phyloP scores from a whole-genome alignment of 2,797 vertebrate species.

The Falco biarmicus region DNA sequence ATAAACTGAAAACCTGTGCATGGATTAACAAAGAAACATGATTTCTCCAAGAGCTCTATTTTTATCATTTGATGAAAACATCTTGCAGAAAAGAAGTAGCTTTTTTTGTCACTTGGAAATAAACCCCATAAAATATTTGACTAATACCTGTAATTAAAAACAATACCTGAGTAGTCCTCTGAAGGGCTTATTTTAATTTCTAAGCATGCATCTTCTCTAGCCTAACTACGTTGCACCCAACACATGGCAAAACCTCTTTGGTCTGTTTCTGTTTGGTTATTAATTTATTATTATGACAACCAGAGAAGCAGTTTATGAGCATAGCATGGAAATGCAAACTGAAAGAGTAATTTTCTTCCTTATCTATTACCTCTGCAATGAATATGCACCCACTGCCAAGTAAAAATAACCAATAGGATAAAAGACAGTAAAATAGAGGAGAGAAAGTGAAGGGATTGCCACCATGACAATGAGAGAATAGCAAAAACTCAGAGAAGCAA shows the following conservation, averaged over 20 bases:
- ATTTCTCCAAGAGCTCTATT: neutral
- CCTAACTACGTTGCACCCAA: fast-evolving
- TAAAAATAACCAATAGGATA: neutral
- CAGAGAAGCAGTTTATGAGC: neutral
- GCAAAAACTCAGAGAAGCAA: neutral
- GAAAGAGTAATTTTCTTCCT: neutral
- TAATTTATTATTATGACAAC: neutral
- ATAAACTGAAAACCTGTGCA: neutral
- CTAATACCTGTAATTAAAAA: neutral
- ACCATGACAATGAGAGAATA: neutral
- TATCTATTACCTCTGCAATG: neutral
- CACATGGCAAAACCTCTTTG: neutral
- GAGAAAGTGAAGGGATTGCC: neutral
- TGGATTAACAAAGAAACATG: neutral
- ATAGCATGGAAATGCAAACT: neutral
- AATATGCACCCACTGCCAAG: neutral
- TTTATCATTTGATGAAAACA: neutral
- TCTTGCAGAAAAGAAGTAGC: neutral
- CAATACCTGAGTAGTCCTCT: neutral
- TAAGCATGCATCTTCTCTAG: neutral
- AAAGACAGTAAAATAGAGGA: neutral
- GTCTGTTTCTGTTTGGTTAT: neutral
- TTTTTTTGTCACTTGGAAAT: neutral
- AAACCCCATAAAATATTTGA: neutral
- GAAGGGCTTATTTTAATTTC: neutral